phyloP scores from a whole-genome alignment of 1,140 invertebrate species.

The Mylabris phalerata region DNA sequence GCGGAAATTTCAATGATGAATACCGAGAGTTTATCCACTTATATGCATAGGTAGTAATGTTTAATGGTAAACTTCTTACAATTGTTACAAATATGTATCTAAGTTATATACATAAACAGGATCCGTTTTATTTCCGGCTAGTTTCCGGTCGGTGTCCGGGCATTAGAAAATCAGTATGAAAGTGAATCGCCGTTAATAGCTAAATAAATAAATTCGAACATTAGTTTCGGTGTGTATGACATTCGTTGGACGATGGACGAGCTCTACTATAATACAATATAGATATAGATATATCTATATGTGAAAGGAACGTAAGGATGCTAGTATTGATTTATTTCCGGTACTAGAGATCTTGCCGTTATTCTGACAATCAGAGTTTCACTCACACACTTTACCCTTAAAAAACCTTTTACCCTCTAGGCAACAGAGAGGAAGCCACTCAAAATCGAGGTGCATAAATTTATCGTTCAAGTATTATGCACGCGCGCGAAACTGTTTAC shows the following conservation, averaged over 20 bases:
- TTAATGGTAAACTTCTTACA: too few species aligned
- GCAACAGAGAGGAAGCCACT: conserved; percentile 22
- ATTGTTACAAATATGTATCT: too few species aligned
- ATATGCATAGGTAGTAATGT: too few species aligned
- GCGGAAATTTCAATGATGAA: too few species aligned
- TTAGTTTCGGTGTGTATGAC: conserved; percentile 3
- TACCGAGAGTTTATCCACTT: too few species aligned
- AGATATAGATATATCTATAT: conserved; percentile 10
- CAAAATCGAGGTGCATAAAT: conserved; percentile 31
- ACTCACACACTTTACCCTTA: conserved; percentile 10
- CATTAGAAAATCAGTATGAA: conserved; percentile 10
- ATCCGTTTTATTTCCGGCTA: too few species aligned
- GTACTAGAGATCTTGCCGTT: conserved; percentile 19
- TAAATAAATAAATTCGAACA: conserved; percentile 14
- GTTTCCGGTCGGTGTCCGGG: too few species aligned
- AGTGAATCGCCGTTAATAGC: conserved; percentile 14
- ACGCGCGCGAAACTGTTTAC: conserved; percentile 26
- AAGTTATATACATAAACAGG: too few species aligned
- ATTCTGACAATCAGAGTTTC: not conserved
- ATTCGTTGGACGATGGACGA: conserved; percentile 22
- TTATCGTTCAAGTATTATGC: conserved; percentile 28
- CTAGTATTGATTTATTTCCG: conserved; percentile 33
- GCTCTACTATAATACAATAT: conserved; percentile 2
- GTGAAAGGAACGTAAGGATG: conserved; percentile 23
- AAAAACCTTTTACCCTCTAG: conserved; percentile 10